A percentile compares a stretch with the other conserved stretches of the same genome.
Evolutionary conservation across 2,113 vertebrate genomes (phyloP).

Genomic region (Paramormyrops kingsleyae): DNA sequence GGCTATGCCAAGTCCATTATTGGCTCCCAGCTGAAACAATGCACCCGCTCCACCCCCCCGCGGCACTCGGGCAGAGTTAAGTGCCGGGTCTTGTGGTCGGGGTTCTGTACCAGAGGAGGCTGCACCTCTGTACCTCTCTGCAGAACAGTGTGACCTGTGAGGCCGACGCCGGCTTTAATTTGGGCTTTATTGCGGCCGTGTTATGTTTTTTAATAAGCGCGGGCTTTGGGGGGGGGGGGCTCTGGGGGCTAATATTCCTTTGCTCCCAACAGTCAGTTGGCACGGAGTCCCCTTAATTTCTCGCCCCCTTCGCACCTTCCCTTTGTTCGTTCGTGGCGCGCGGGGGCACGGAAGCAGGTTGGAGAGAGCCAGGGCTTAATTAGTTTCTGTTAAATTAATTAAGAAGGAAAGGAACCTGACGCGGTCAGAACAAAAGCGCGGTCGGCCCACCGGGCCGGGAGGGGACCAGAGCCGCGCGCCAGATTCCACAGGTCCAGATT

Average conservation of each 20-base stretch:
- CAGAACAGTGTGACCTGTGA: constrained; percentile 54
- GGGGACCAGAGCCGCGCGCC: constrained; percentile 41
- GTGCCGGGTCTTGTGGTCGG: constrained; percentile 43
- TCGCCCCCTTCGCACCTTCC: constrained; percentile 54
- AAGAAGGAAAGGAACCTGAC: constrained; percentile 62
- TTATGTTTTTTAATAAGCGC: constrained; percentile 60
- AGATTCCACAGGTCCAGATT: constrained; percentile 67
- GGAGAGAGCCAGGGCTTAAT: constrained; percentile 66
- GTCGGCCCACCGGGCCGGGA: constrained; percentile 48
- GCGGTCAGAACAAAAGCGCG: constrained; percentile 58
- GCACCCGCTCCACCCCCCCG: constrained; percentile 41
- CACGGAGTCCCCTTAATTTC: constrained; percentile 64
- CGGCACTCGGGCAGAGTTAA: constrained; percentile 59
- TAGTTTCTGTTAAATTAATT: constrained; percentile 72
- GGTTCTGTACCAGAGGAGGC: constrained; percentile 46
- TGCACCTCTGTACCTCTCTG: constrained; percentile 39
- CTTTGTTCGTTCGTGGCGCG: constrained; percentile 48
- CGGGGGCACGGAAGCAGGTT: constrained; percentile 45
- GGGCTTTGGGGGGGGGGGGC: constrained; percentile 44
- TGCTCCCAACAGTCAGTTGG: constrained; percentile 68
- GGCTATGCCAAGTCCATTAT: constrained; percentile 61
- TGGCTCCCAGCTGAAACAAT: constrained; percentile 56
- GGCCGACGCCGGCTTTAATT: constrained; percentile 49
- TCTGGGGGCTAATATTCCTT: constrained; percentile 65
- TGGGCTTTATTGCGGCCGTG: constrained; percentile 48